Percentiles rank a stretch among this genome's conserved stretches.
Evolutionary conservation across 2,797 vertebrate species (phyloP).

Genomic region (Platyrinchus mystaceus): DNA sequence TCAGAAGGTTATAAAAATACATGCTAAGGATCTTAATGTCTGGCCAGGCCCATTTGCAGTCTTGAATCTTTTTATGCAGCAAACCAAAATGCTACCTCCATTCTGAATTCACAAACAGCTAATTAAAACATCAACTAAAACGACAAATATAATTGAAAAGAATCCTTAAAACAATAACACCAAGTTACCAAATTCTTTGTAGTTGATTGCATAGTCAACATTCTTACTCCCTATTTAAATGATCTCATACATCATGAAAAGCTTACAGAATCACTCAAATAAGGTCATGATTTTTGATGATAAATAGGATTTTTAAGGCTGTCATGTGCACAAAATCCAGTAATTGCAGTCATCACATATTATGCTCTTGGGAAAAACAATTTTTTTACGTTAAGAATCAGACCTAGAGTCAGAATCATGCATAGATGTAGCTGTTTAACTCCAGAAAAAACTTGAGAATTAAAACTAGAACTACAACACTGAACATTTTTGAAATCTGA

Average conservation of each 20-base stretch:
- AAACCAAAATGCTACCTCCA: neutral
- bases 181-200: neutral
- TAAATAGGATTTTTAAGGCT: neutral
- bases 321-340: neutral
- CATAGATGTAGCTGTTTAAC: neutral
- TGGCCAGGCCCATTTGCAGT: neutral
- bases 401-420: neutral
- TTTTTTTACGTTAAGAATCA: neutral
- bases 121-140: neutral
- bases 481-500: neutral
- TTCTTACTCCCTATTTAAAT: neutral
- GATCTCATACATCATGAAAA: neutral
- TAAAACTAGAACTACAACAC: neutral
- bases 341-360: neutral
- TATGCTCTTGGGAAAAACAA: neutral
- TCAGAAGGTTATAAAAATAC: neutral
- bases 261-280: neutral
- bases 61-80: neutral
- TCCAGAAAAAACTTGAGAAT: neutral
- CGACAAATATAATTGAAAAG: neutral
- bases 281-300: neutral
- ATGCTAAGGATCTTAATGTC: neutral
- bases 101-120: neutral
- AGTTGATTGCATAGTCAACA: neutral
- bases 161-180: neutral